A percentile compares a stretch with the other conserved stretches of the same genome.
Evolutionary conservation across 37 sponge, comb jelly and placozoan genomes (phyloP).

Genomic region (Axinella damicornis): DNA sequence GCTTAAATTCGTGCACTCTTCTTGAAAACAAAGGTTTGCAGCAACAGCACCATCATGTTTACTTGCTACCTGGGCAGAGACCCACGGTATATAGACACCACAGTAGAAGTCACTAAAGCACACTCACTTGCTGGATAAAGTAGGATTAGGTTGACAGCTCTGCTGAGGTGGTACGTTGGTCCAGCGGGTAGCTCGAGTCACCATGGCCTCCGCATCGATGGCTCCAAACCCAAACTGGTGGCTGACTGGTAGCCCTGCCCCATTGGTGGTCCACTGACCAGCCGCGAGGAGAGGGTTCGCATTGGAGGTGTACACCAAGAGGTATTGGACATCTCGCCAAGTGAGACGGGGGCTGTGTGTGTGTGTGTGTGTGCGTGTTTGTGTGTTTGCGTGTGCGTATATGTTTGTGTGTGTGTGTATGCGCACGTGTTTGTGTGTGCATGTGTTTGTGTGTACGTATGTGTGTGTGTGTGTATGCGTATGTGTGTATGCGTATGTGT

Average conservation of each 20-base stretch:
- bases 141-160: not conserved
- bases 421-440: too few species aligned
- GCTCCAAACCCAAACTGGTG: constrained; percentile 95
- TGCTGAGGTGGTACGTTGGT: constrained; percentile 67
- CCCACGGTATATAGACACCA: too few species aligned
- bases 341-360: constrained; percentile 79
- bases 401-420: too few species aligned
- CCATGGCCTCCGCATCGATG: constrained; percentile 89
- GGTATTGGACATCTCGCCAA: constrained; percentile 97
- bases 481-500: constrained; percentile 25
- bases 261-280: constrained; percentile 83
- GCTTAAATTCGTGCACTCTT: too few species aligned
- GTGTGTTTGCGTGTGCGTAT: too few species aligned
- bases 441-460: too few species aligned
- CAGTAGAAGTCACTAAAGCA: too few species aligned
- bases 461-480: not conserved
- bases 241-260: constrained; percentile 78
- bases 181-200: constrained; percentile 92
- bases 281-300: constrained; percentile 12
- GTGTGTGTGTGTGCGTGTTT: not conserved
- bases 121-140: too few species aligned
- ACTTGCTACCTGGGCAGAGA: too few species aligned
- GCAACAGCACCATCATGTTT: too few species aligned
- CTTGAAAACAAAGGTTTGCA: too few species aligned
- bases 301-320: constrained; percentile 79